phyloP scores from a whole-genome alignment of 2,797 vertebrate species.

The Oreonectes daqikongensis region DNA sequence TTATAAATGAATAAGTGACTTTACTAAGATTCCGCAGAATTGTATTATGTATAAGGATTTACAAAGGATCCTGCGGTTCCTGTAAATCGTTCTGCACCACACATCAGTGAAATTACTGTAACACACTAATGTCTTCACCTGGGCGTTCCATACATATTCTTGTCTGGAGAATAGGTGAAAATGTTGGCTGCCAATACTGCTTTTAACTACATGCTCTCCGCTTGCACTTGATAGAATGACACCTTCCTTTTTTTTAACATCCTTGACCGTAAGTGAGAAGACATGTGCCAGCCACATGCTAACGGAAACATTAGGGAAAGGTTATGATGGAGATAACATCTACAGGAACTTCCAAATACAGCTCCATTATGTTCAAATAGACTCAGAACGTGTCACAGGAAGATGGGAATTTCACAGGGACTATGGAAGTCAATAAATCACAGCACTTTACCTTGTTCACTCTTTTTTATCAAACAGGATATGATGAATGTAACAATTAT shows the following conservation, averaged over 20 bases:
- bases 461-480: not conserved
- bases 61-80: not conserved
- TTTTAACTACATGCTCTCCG: not conserved
- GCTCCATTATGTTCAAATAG: constrained; percentile 36
- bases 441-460: not conserved
- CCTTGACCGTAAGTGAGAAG: constrained; percentile 15
- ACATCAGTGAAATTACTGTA: constrained; percentile 30
- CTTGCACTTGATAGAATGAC: not conserved
- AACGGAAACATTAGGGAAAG: not conserved
- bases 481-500: too few relatives aligned
- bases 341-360: constrained; percentile 14
- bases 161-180: not conserved
- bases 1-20: not conserved
- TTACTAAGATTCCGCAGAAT: not conserved
- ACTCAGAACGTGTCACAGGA: constrained; percentile 12
- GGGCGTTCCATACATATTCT: not conserved
- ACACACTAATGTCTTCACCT: not conserved
- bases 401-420: constrained; percentile 1
- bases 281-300: not conserved
- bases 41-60: not conserved
- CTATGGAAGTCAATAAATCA: constrained; percentile 4
- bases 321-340: constrained; percentile 41
- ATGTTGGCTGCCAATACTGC: not conserved
- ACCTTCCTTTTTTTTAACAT: not conserved
- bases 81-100: constrained; percentile 21